These are phyloP conservation scores for Protomyctophum bolini DNA, from an alignment of 2,113 vertebrate species.

Conservation along the genomic window DNA sequence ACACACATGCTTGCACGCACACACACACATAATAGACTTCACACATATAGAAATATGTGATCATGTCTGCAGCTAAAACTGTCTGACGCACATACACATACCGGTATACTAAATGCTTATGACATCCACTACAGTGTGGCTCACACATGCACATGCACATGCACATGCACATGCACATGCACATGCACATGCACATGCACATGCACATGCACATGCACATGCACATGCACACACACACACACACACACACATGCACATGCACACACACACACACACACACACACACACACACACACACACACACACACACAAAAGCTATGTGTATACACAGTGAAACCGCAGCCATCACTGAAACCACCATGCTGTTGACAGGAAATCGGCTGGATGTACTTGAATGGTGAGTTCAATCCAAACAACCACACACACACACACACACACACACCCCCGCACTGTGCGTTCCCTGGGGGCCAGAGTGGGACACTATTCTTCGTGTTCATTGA, in stretches of 20 bases:
- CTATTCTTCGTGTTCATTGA: conserved; percentile 73
- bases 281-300: background rate
- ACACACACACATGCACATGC: background rate
- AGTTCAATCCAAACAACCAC: conserved; percentile 33
- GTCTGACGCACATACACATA: too few relatives aligned
- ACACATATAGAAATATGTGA: too few relatives aligned
- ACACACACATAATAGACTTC: too few relatives aligned
- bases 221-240: background rate
- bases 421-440: conserved; percentile 22
- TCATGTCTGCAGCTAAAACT: too few relatives aligned
- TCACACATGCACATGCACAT: background rate
- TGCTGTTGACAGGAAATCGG: conserved; percentile 49
- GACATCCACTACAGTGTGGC: too few relatives aligned
- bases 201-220: background rate
- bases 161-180: background rate
- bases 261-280: background rate
- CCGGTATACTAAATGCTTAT: too few relatives aligned
- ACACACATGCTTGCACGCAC: conserved; percentile 38
- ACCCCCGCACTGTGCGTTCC: conserved; percentile 10
- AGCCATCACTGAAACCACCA: conserved; percentile 6
- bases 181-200: background rate
- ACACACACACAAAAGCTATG: background rate
- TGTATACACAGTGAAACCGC: background rate
- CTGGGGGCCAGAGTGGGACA: conserved; percentile 55
- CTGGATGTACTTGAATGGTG: conserved; percentile 45